A percentile compares a stretch with the other conserved stretches of the same genome.
Conservation (phyloP, 2,888 invertebrate genomes). For the Oxyscelio sp. region DNA sequence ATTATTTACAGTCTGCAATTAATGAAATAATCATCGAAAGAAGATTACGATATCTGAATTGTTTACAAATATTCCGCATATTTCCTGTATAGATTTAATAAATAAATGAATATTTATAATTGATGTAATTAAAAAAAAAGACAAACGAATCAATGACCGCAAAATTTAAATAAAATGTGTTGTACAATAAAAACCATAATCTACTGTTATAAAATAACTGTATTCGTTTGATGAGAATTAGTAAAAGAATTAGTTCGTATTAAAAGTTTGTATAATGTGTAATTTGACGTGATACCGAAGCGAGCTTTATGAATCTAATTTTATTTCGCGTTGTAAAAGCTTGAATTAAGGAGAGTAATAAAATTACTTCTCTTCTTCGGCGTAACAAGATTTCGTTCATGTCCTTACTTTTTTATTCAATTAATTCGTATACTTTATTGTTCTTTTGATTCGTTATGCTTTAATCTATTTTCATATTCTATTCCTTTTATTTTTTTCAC, state of each 20-base stretch:
- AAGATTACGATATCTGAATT: too few species aligned
- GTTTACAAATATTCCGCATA: too few species aligned
- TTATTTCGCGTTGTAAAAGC: conserved; percentile 8
- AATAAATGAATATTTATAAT: background rate
- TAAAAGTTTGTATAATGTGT: conserved; percentile 19
- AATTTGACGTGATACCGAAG: conserved; percentile 10
- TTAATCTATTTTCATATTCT: too few species aligned
- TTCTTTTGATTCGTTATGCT: too few species aligned
- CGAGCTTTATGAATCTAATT: background rate
- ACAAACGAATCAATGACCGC: background rate
- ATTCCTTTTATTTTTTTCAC: too few species aligned
- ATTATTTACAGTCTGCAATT: too few species aligned
- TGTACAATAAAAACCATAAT: conserved; percentile 11
- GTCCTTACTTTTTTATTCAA: background rate
- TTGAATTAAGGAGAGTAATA: background rate
- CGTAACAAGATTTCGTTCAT: background rate
- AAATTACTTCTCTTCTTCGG: background rate
- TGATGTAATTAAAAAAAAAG: background rate
- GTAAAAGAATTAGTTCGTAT: conserved; percentile 47
- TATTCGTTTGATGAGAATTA: conserved; percentile 40
- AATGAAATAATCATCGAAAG: too few species aligned
- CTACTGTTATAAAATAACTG: conserved; percentile 56
- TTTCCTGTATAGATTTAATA: background rate
- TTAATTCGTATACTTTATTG: background rate
- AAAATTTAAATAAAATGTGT: background rate